These are phyloP conservation scores for Drosophila anomelani DNA, from an alignment of 2,888 invertebrate species.

Conservation along the genomic window DNA sequence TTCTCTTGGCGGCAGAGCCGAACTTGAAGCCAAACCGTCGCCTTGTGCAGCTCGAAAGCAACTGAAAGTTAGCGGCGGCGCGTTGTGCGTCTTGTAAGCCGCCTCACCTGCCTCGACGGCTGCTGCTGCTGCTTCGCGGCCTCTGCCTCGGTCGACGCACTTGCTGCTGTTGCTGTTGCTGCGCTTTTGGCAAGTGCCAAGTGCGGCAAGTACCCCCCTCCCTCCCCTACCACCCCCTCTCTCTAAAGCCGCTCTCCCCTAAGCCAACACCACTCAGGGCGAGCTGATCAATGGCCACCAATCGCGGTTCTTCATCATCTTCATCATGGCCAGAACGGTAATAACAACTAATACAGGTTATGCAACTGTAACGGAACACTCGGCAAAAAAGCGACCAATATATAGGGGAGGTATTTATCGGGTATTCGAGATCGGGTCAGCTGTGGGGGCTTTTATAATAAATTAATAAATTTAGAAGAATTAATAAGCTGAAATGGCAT, in stretches of 20 bases:
- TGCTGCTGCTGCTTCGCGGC: constrained; percentile 4
- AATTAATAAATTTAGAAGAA: not conserved
- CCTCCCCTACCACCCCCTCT: too few relatives aligned
- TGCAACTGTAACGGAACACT: constrained; percentile 64
- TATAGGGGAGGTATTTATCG: not conserved
- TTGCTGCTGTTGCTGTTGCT: constrained; percentile 52
- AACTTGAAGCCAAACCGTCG: constrained; percentile 57
- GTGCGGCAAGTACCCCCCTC: constrained; percentile 22
- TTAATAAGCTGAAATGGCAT: too few relatives aligned
- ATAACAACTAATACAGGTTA: constrained; percentile 79
- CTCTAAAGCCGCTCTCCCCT: too few relatives aligned
- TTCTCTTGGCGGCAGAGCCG: constrained; percentile 3
- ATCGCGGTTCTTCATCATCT: constrained; percentile 18
- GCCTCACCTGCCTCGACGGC: constrained; percentile 37
- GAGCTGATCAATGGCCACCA: constrained; percentile 61
- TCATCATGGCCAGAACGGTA: constrained; percentile 60
- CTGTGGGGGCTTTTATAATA: not conserved
- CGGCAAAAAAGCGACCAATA: constrained; percentile 9
- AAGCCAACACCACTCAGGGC: constrained; percentile 23
- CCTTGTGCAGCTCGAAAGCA: constrained; percentile 75
- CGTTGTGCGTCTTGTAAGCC: constrained; percentile 74
- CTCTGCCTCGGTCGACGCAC: constrained; percentile 30
- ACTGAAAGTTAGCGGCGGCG: constrained; percentile 68
- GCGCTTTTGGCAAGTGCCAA: constrained; percentile 75
- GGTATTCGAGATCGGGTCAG: not conserved